These are phyloP conservation scores for Drosophila setosimentum DNA, from an alignment of 2,888 invertebrate species.

Conservation along the genomic window DNA sequence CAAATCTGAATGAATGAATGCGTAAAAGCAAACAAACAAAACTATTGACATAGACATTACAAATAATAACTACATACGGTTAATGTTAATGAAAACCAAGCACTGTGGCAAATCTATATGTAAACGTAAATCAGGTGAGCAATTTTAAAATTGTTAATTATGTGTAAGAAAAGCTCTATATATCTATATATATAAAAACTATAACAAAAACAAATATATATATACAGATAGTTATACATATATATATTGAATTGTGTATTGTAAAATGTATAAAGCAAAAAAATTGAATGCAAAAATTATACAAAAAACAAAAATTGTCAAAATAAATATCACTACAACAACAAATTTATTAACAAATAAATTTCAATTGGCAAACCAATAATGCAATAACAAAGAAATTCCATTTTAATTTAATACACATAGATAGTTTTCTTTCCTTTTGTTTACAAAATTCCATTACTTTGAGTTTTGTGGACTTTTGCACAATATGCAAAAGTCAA, in stretches of 20 bases:
- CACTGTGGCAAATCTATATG: slow-evolving; percentile 72
- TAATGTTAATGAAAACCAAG: slow-evolving; percentile 52
- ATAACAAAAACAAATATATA: slow-evolving; percentile 17
- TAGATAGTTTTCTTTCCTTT: not conserved
- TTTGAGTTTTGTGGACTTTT: not conserved
- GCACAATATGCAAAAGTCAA: slow-evolving; percentile 3
- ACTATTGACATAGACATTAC: slow-evolving; percentile 28
- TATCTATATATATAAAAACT: slow-evolving; percentile 35
- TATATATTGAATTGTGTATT: slow-evolving; percentile 45
- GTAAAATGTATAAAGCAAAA: slow-evolving; percentile 56
- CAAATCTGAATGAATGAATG: slow-evolving; percentile 24
- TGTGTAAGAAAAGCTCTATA: slow-evolving; percentile 70
- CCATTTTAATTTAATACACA: slow-evolving; percentile 3
- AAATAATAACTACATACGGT: slow-evolving; percentile 33
- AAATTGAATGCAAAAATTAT: slow-evolving; percentile 54
- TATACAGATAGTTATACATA: slow-evolving; percentile 19
- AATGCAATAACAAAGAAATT: slow-evolving; percentile 7
- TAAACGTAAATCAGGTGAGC: slow-evolving; percentile 77
- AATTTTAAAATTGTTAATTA: slow-evolving; percentile 80
- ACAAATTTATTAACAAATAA: slow-evolving; percentile 16
- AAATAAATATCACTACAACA: slow-evolving; percentile 65
- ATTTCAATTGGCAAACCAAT: slow-evolving; percentile 24
- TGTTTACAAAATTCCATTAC: not conserved
- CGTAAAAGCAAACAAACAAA: slow-evolving; percentile 7
- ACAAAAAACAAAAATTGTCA: slow-evolving; percentile 47